Evolutionary conservation across 2,797 vertebrate species (phyloP), one percentile per base, ranked within the genome.

Genomic region (Ctenochaetus hawaiiensis): DNA sequence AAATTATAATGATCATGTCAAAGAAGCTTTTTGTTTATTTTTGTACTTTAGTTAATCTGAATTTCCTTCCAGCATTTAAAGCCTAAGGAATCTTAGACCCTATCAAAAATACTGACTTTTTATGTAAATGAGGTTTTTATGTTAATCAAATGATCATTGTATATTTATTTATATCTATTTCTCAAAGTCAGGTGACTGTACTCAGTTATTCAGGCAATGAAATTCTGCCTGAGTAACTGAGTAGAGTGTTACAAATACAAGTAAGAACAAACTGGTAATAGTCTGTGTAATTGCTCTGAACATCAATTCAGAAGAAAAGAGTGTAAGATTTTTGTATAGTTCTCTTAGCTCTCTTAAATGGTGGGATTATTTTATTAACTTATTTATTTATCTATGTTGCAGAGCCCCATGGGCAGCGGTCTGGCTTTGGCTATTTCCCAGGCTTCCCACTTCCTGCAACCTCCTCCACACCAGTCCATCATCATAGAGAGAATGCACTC

Each of bases 401-500:
- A 99, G 98, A 97, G 95, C 92, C 95, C 96, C 0, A 96, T 99
- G 89, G 98, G 98, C 75, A 97, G 97, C 44, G 98, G 98, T 67
- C 92, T 99, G 80, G 98, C 97, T 43, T 89, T 99, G 92, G 98
- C 98, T 85, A 98, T 99, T 92, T 99, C 98, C 89, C 98, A 99
- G 75, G 98, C 98, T 10, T 99, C 98, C 66, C 98, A 99, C 94
- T 98, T 99, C 90, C 95, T 99, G 84, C 98, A 99, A 80, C 97
- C 98, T 82, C 98, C 98, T 22, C 98, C 98, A 87, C 97, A 99
- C 91, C 98, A 99, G 92, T 99, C 98, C 82, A 99, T 99, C 93
- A 99, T 99, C 92, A 99, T 99, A 76, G 98, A 99, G 78, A 94
- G 98, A 87, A 99, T 99, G 98, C 98, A 99, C 88, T 99, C 98